Evolutionary conservation across 2,113 vertebrate species (phyloP).

Genomic region (Oryzias javanicus): DNA sequence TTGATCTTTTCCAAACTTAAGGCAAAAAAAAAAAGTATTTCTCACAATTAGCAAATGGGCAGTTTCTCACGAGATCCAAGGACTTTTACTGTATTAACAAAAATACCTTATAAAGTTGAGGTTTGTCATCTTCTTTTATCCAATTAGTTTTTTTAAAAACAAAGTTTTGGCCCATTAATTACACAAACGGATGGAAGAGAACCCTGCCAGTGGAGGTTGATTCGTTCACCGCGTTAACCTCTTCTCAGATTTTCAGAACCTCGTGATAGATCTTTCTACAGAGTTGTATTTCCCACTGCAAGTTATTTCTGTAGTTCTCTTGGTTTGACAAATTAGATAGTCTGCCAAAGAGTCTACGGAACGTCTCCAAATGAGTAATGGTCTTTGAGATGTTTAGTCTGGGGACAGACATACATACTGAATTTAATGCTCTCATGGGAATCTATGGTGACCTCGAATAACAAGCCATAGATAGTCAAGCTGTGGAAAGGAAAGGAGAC

Average conservation of each 20-base stretch:
- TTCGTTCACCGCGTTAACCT: too few relatives aligned
- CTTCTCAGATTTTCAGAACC: too few relatives aligned
- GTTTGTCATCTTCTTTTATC: too few relatives aligned
- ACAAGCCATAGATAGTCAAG: not conserved
- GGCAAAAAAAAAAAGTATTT: constrained; percentile 32
- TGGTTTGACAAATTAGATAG: constrained; percentile 15
- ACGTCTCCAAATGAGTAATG: constrained; percentile 23
- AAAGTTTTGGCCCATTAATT: too few relatives aligned
- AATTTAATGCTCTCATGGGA: constrained; percentile 19
- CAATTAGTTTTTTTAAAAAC: too few relatives aligned
- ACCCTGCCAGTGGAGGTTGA: too few relatives aligned
- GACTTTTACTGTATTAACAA: too few relatives aligned
- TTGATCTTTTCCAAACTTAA: not conserved
- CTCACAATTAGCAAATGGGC: too few relatives aligned
- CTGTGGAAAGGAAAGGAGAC: not conserved
- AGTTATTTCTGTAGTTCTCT: constrained; percentile 15
- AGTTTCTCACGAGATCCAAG: too few relatives aligned
- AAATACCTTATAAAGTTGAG: too few relatives aligned
- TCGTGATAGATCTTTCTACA: too few relatives aligned
- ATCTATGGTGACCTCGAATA: constrained; percentile 15
- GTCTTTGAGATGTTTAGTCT: constrained; percentile 31
- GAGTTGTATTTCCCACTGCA: not conserved
- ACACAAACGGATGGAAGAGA: too few relatives aligned
- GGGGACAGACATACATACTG: not conserved
- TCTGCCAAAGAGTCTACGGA: constrained; percentile 8